Evolutionary conservation across 1,140 invertebrate species (phyloP), one percentile per base, ranked within the genome.

Genomic region (Megalopta genalis): DNA sequence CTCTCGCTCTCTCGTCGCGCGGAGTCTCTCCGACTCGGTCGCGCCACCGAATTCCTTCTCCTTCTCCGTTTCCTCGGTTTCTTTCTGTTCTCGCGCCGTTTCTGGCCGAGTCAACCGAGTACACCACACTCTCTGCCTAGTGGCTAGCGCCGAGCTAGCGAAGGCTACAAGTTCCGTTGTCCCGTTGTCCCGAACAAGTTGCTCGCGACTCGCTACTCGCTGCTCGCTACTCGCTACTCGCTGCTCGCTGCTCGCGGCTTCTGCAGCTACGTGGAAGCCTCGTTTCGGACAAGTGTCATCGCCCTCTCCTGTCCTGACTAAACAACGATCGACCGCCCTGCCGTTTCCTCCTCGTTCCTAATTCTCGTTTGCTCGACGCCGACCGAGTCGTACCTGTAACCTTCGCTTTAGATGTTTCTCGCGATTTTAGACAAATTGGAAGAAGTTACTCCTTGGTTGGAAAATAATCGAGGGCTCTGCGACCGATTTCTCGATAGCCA

Each of bases 251-350:
- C 12, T 12, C 42, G 9, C n/a, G 66, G 64, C 62, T 70, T 68
- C 42, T 46, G 42, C 42, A 46, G 42, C 42, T 66, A 84, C 68
- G 77, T 76, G 82, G 79, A 85, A 85, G 49, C 83, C 83, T 85
- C 84, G 68, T 85, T 85, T 85, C 79, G 84, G 65, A 59, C 80
- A 57, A 59, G 62, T 85, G 84, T 85, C 84, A 85, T 85, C 84
- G 84, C 49, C 84, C 84, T 85, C 74, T 32, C 23, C 23, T 67
- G 62, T 32, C 23, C 27, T 67, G 62, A 49, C 71, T 85, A 84
- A 84, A 81, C 82, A 81, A 69, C 82, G 49, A 68, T n/a, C 67
- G 18, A 42, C 10, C 54, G 23, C 54, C 54, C 18, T 21, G 27
- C 42, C 74, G 52, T 84, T 81, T 73, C 77, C 73, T 73, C 77